These are phyloP conservation scores for Clarias laeviceps DNA, from an alignment of 2,797 vertebrate genomes.

Conservation along the genomic window DNA sequence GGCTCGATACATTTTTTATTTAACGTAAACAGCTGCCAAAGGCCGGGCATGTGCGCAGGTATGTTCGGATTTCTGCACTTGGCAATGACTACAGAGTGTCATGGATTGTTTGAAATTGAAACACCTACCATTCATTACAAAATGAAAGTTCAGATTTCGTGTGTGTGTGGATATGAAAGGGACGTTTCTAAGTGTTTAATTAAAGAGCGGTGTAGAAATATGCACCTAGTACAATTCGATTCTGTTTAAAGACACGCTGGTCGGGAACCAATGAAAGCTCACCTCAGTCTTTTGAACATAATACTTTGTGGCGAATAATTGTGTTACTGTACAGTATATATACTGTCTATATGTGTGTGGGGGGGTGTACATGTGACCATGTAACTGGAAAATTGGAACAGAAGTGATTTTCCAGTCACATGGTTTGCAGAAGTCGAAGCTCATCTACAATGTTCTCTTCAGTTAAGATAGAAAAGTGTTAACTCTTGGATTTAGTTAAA, in stretches of 20 bases:
- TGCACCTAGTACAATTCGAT: not conserved
- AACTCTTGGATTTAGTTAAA: not conserved
- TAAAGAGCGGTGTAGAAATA: not conserved
- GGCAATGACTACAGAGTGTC: not conserved
- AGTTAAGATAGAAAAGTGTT: not conserved
- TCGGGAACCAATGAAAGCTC: not conserved
- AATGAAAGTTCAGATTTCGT: not conserved
- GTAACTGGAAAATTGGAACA: too few relatives aligned
- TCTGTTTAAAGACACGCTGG: not conserved
- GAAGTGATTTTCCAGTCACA: too few relatives aligned
- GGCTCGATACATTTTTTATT: not conserved
- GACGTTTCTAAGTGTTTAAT: not conserved
- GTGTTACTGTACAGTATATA: not conserved
- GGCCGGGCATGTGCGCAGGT: not conserved
- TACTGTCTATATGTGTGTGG: too few relatives aligned
- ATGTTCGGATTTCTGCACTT: constrained; percentile 4
- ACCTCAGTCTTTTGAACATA: constrained; percentile 28
- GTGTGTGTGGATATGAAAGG: not conserved
- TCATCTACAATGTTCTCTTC: not conserved
- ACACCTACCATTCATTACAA: not conserved
- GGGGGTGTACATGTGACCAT: too few relatives aligned
- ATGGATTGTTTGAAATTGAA: not conserved
- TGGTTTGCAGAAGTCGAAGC: not conserved
- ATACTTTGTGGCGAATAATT: constrained; percentile 24
- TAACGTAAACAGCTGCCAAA: constrained; percentile 30